These are phyloP conservation scores for Hormaphis cornu DNA, from an alignment of 1,140 invertebrate genomes.

Conservation along the genomic window DNA sequence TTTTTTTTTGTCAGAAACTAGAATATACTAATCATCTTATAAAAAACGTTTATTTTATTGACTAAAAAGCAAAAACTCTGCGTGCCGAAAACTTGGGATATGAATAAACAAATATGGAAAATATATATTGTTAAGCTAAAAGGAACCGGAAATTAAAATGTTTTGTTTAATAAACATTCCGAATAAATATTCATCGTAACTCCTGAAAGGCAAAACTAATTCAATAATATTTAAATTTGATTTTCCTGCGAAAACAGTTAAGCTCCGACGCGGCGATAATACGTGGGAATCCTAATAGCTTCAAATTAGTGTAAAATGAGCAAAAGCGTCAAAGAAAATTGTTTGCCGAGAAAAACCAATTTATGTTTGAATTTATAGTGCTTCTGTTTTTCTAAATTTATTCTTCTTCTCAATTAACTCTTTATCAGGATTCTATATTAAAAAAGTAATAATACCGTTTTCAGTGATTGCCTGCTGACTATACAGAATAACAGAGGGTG, in stretches of 20 bases:
- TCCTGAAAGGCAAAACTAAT: slow-evolving; percentile 26
- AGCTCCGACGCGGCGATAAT: background rate
- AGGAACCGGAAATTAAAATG: slow-evolving; percentile 30
- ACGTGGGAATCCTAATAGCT: slow-evolving; percentile 1
- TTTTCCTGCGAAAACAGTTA: background rate
- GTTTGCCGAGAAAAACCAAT: slow-evolving; percentile 14
- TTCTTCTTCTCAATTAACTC: background rate
- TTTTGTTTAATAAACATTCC: slow-evolving; percentile 24
- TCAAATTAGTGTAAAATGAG: slow-evolving; percentile 26
- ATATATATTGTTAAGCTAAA: background rate
- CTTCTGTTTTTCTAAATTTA: background rate
- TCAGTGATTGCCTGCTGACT: too few species aligned
- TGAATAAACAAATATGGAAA: too few species aligned
- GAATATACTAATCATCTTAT: too few species aligned
- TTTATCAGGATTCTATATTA: slow-evolving; percentile 13
- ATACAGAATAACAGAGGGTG: too few species aligned
- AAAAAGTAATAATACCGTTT: background rate
- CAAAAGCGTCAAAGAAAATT: background rate
- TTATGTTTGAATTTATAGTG: background rate
- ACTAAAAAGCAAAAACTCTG: too few species aligned
- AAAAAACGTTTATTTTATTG: too few species aligned
- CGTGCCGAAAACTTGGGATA: too few species aligned
- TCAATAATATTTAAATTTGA: slow-evolving; percentile 28
- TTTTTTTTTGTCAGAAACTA: too few species aligned
- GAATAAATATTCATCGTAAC: slow-evolving; percentile 24